A percentile compares a stretch with the other conserved stretches of the same genome.
These are phyloP conservation scores for Delia radicum DNA, from an alignment of 1,140 invertebrate species.

Conservation along the genomic window DNA sequence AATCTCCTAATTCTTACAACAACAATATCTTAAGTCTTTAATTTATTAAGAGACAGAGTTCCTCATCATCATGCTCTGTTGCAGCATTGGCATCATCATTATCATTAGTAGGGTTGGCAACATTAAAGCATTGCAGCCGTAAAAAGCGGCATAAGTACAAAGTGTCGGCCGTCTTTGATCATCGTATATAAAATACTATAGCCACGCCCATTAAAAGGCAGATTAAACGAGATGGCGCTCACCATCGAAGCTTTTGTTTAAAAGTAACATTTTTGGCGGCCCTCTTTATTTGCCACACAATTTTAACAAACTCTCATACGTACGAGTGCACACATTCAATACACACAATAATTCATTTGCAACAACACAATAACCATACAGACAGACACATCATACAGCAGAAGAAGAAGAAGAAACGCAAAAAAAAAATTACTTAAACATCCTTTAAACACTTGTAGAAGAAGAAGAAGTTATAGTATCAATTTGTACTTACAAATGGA, in stretches of 20 bases:
- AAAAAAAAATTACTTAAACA: neutral
- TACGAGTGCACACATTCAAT: neutral
- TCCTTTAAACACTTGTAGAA: neutral
- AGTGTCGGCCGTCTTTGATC: conserved; percentile 53
- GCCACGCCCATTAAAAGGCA: conserved; percentile 54
- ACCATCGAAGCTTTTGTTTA: conserved; percentile 34
- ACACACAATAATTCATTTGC: neutral
- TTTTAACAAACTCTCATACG: neutral
- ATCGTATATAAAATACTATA: conserved; percentile 55
- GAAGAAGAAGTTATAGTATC: neutral
- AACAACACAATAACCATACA: neutral
- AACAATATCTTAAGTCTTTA: neutral
- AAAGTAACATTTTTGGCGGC: neutral
- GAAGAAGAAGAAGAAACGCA: no score
- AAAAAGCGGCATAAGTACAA: conserved; percentile 35
- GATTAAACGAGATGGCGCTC: conserved; percentile 57
- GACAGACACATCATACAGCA: neutral
- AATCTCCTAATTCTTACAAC: neutral
- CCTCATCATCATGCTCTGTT: neutral
- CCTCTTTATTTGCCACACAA: neutral
- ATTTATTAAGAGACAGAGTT: neutral
- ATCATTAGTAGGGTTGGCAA: neutral
- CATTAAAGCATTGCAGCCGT: conserved; percentile 20
- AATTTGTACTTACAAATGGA: neutral
- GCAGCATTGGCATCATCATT: neutral